Conservation (phyloP, 2,113 vertebrate genomes). For the Falco punctatus region DNA sequence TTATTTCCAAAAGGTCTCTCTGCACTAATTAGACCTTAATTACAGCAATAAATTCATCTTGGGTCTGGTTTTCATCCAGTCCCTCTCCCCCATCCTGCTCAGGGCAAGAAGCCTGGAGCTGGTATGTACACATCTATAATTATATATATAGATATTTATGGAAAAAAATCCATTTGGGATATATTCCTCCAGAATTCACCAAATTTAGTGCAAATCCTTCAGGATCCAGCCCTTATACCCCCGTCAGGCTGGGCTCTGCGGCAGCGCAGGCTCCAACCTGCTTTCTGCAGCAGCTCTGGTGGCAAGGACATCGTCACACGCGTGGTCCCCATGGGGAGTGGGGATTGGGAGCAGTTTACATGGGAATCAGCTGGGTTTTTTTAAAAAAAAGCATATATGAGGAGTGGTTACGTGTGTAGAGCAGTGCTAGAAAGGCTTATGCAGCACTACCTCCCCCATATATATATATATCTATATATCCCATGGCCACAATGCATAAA, state of each 20-base stretch:
- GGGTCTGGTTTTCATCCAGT: not conserved
- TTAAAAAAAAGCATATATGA: not conserved
- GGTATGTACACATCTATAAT: not conserved
- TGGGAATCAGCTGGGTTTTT: not conserved
- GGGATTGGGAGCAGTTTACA: not conserved
- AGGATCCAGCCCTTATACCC: not conserved
- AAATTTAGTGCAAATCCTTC: not conserved
- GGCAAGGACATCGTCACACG: accelerated
- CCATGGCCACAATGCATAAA: not conserved
- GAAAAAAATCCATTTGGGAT: not conserved
- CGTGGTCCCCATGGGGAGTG: accelerated
- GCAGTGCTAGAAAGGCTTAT: not conserved
- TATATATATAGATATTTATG: not conserved
- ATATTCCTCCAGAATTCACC: not conserved
- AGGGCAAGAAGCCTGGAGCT: not conserved
- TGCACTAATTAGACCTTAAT: not conserved
- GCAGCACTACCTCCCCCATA: not conserved
- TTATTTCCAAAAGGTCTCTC: not conserved
- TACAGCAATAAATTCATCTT: not conserved
- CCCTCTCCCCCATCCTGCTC: not conserved
- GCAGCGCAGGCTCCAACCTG: not conserved
- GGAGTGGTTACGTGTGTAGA: not conserved
- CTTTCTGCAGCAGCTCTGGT: not conserved
- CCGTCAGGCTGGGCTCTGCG: accelerated
- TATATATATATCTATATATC: not conserved